Percentiles rank a stretch among this genome's conserved stretches.
Evolutionary conservation across 2,888 invertebrate species (phyloP).

Genomic region (Ophion ellenae): DNA sequence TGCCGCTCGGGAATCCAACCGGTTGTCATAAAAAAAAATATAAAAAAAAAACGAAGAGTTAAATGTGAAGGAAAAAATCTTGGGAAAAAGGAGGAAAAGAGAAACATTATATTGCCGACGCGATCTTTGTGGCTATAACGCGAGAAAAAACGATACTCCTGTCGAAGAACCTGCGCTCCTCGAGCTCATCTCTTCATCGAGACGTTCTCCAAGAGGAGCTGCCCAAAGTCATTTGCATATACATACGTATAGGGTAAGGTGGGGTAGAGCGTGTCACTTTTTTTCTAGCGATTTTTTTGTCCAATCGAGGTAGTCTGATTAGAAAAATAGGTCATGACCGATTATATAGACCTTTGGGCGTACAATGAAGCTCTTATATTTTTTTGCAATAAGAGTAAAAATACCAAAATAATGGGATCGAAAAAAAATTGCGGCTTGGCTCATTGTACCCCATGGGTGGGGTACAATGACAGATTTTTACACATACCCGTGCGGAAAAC

Average conservation of each 20-base stretch:
- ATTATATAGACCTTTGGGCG: too few relatives aligned
- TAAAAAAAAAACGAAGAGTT: constrained; percentile 12
- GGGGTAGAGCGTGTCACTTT: too few relatives aligned
- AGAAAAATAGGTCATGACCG: too few relatives aligned
- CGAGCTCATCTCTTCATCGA: constrained; percentile 22
- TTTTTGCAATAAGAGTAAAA: too few relatives aligned
- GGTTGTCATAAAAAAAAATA: constrained; percentile 37
- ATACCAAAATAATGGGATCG: too few relatives aligned
- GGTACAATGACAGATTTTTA: too few relatives aligned
- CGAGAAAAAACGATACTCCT: constrained; percentile 46
- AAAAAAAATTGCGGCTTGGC: too few relatives aligned
- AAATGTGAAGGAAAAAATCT: not conserved
- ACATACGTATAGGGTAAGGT: not conserved
- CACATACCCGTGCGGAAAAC: too few relatives aligned
- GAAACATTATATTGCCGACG: constrained; percentile 9
- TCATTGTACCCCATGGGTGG: too few relatives aligned
- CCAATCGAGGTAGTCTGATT: too few relatives aligned
- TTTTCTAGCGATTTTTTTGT: too few relatives aligned
- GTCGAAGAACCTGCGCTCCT: constrained; percentile 54
- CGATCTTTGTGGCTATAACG: constrained; percentile 2
- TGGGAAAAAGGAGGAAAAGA: not conserved
- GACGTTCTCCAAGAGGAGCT: not conserved
- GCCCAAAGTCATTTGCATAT: not conserved
- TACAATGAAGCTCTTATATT: too few relatives aligned
- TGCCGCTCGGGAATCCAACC: constrained; percentile 28